These are phyloP conservation scores for Conus canariensis DNA, from an alignment of 2,888 invertebrate species.

Conservation along the genomic window DNA sequence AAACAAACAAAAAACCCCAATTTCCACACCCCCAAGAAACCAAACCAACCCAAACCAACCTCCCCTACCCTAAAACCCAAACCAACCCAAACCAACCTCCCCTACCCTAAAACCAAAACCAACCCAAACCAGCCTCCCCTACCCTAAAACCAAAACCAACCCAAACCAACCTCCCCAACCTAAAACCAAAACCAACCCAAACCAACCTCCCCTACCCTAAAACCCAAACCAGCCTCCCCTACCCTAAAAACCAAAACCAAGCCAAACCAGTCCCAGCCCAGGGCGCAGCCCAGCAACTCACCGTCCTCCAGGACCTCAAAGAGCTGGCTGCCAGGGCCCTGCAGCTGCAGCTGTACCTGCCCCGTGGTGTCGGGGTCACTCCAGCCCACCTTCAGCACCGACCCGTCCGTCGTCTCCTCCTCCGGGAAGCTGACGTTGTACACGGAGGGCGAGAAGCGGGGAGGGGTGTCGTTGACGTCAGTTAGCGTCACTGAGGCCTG, in stretches of 20 bases:
- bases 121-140: too few relatives aligned
- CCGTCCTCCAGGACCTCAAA: conserved; percentile 57
- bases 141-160: too few relatives aligned
- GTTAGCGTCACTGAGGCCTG: conserved; percentile 80
- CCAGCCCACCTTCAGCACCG: conserved; percentile 86
- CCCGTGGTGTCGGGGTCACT: conserved; percentile 67
- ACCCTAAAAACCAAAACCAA: too few relatives aligned
- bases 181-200: too few relatives aligned
- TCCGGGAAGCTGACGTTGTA: conserved; percentile 96
- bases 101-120: accelerated
- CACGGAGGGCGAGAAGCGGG: conserved; percentile 89
- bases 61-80: accelerated
- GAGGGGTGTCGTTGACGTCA: conserved; percentile 96
- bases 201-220: too few relatives aligned
- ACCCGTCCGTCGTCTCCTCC: conserved; percentile 88
- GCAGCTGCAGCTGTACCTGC: conserved; percentile 39
- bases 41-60: too few relatives aligned
- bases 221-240: too few relatives aligned
- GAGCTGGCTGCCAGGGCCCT: conserved; percentile 55
- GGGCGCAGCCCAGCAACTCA: conserved; percentile 41
- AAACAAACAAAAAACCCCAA: too few relatives aligned
- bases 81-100: too few relatives aligned
- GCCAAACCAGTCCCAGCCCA: too few relatives aligned
- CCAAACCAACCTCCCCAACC: too few relatives aligned
- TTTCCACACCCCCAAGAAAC: too few relatives aligned